Conservation (phyloP, 2,888 invertebrate species). For the Cerastis rubricosa region DNA sequence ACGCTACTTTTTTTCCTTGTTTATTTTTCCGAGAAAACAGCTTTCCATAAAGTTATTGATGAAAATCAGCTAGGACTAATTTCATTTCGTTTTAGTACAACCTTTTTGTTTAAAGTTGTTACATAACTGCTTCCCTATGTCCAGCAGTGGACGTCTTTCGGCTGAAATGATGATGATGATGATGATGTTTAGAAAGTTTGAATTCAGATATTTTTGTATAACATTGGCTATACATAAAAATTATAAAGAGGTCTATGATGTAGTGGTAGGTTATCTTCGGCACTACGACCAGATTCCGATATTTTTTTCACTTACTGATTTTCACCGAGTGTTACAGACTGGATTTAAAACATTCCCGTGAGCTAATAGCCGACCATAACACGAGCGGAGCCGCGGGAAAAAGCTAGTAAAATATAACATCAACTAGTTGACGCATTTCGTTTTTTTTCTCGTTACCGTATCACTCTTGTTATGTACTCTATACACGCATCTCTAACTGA, state of each 20-base stretch:
- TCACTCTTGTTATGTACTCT: conserved; percentile 10
- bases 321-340: neutral
- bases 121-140: too few relatives aligned
- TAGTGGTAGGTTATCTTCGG: neutral
- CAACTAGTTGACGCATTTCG: conserved; percentile 11
- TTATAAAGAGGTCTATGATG: neutral
- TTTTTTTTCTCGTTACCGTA: conserved; percentile 14
- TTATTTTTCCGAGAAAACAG: neutral
- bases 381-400: neutral
- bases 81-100: neutral
- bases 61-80: neutral
- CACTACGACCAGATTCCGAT: neutral
- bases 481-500: conserved; percentile 39
- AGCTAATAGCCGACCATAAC: neutral
- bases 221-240: too few relatives aligned
- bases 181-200: too few relatives aligned
- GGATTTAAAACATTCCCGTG: neutral
- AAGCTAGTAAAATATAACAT: neutral
- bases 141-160: too few relatives aligned
- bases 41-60: neutral
- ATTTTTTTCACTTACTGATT: too few relatives aligned
- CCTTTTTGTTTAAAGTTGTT: neutral
- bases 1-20: neutral
- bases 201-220: too few relatives aligned
- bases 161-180: too few relatives aligned